These are phyloP conservation scores for Manis crassicaudata DNA, from an alignment of 2,797 vertebrate genomes.

Conservation along the genomic window DNA sequence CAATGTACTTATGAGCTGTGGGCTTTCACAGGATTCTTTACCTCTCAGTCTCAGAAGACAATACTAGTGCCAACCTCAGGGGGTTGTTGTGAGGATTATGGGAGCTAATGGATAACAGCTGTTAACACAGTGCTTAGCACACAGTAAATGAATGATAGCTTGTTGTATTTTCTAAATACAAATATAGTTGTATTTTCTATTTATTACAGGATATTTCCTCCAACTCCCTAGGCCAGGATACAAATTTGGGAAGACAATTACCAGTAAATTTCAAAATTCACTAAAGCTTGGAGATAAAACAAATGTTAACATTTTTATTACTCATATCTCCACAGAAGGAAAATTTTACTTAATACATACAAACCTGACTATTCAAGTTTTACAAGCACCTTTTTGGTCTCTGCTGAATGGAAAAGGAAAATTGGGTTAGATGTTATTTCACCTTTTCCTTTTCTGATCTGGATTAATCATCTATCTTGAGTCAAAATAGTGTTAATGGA, in stretches of 20 bases:
- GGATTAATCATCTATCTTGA: not conserved
- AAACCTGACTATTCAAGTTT: not conserved
- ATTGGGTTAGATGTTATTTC: not conserved
- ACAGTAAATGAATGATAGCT: not conserved
- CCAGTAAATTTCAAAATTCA: not conserved
- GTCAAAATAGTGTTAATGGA: not conserved
- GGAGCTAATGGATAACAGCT: not conserved
- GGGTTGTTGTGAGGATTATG: not conserved
- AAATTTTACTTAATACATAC: not conserved
- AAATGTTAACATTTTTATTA: not conserved
- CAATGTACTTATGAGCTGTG: not conserved
- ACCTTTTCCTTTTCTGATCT: not conserved
- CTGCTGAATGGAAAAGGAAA: not conserved
- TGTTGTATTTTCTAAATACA: not conserved
- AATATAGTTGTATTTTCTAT: not conserved
- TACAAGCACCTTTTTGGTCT: not conserved
- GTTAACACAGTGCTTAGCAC: not conserved
- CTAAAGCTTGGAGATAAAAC: not conserved
- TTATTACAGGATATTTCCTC: not conserved
- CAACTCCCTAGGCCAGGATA: not conserved
- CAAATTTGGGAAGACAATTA: not conserved
- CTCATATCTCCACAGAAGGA: not conserved
- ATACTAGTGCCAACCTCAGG: not conserved
- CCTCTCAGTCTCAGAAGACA: not conserved
- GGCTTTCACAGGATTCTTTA: not conserved